Evolutionary conservation across 2,888 invertebrate genomes (phyloP), one percentile per base, ranked within the genome.

Genomic region (Caenorhabditis parvicauda): DNA sequence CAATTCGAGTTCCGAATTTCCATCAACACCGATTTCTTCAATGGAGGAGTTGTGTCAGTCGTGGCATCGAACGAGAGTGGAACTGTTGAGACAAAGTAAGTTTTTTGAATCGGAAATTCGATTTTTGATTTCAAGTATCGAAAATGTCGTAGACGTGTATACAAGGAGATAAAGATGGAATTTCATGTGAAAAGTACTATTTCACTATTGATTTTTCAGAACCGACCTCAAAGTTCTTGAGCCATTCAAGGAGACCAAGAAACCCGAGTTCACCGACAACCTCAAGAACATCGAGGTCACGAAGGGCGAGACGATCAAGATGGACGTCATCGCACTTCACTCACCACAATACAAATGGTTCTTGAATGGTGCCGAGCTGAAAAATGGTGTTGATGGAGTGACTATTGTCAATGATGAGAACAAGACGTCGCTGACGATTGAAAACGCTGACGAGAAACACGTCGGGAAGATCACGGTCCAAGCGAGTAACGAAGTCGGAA

Each of bases 241-340:
- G 37, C 55, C 58, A 37, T 58, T 68, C 14, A 68, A 65, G 44
- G 74, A 67, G 49, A 56, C 51, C 29, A 63, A 88, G 68, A 66
- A 88, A 70, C 92, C 93, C 0, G 87, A 89, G 72, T 93, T 93
- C 84, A 80, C 90, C 51, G 89, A 92, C 42, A 88, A 88, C 22
- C 84, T 94, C 59, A 90, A 89, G 80, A 90, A 92, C 80, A 90
- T 92, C 0, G 91, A 92, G 22, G 74, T 75, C 9, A 59, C 50
- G n/a, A 66, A 74, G 43, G 79, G 79, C n/a, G 65, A 77, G 24
- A 64, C 59, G 9, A 61, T 55, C 35, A 49, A 64, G 44, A 57
- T 73, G 52, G 73, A 77, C 44, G 77, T 77, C 5, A 75, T 70
- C 44, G 74, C 76, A 7, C 58, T 74, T 17, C 62, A 77, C 41